Base-by-base conservation (phyloP, 1,140 invertebrate genomes). In the Maconellicoccus hirsutus region DNA sequence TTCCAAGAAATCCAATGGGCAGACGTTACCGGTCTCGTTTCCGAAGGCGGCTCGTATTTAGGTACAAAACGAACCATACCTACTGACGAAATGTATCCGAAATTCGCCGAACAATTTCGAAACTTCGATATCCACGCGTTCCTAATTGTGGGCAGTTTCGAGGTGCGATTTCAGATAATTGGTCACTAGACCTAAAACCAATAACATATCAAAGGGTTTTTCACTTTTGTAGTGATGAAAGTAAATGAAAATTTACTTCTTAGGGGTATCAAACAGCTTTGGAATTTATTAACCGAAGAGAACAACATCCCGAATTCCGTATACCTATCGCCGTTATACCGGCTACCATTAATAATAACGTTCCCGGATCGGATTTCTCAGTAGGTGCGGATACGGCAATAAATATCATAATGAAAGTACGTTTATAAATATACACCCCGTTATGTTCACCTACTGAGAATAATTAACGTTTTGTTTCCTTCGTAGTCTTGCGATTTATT, bases 11-110 rank as follows among this genome's bases (percentile, higher is more conserved):
- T 71, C 2, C 25, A 77, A 1, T 90, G 94, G 94, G 84, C 86
- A 16, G 89, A 94, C 77, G 96, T 98, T 10, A 93, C 92, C n/a
- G 94, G 96, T 27, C 99, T 96, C 96, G 93, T 98, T 2, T 89
- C 87, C 23, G 88, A 92, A 77, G 97, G 97, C 70, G 97, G 97
- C 72, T 95, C 95, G 7, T 66, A 69, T n/a, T 22, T 72, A 8
- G 72, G 72, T 3, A 72, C 70, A 61, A 69, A 70, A 8, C 33
- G 72, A 71, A 66, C 42, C 16, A 22, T 72, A n/a, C 69, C 70
- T 6, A 29, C 70, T 19, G 33, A 38, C 0, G 19, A 39, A 4
- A 72, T 71, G 72, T 52, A 70, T 19, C 14, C 25, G 22, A 29
- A 69, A 52, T 16, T 72, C 7, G 72, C 72, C 2, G 69, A 69